A percentile compares a stretch with the other conserved stretches of the same genome.
These are phyloP conservation scores for Coranthus polyacanthus DNA, from an alignment of 2,797 vertebrate species.

Conservation along the genomic window DNA sequence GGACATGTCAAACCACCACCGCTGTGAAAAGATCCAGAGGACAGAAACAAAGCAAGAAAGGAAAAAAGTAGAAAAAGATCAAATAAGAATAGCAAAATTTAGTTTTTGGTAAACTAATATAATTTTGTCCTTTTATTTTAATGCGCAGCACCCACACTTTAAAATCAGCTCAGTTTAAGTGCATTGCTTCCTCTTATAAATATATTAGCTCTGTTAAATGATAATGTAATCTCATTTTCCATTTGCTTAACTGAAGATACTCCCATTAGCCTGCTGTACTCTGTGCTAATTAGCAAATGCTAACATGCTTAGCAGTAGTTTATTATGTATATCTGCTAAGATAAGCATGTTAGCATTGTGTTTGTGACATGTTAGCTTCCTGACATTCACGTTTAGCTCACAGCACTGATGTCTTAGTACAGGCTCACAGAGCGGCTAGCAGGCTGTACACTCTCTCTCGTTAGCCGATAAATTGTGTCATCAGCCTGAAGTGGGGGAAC, in stretches of 20 bases:
- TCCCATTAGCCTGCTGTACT: too few relatives aligned
- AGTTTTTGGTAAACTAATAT: neutral
- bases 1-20: neutral
- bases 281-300: too few relatives aligned
- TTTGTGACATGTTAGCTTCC: too few relatives aligned
- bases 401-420: too few relatives aligned
- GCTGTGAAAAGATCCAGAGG: neutral
- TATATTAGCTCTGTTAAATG: too few relatives aligned
- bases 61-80: neutral
- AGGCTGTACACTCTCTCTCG: neutral
- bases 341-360: too few relatives aligned
- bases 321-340: too few relatives aligned
- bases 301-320: too few relatives aligned
- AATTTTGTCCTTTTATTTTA: neutral
- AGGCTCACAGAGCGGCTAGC: too few relatives aligned
- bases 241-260: too few relatives aligned
- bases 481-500: constrained; percentile 5
- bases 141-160: neutral
- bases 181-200: neutral
- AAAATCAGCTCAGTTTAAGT: too few relatives aligned
- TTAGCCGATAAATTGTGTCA: constrained; percentile 11
- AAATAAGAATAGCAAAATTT: neutral
- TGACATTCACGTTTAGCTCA: too few relatives aligned
- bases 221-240: neutral
- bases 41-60: neutral